phyloP scores from a whole-genome alignment of 2,888 invertebrate species.

The Lysandra bellargus region DNA sequence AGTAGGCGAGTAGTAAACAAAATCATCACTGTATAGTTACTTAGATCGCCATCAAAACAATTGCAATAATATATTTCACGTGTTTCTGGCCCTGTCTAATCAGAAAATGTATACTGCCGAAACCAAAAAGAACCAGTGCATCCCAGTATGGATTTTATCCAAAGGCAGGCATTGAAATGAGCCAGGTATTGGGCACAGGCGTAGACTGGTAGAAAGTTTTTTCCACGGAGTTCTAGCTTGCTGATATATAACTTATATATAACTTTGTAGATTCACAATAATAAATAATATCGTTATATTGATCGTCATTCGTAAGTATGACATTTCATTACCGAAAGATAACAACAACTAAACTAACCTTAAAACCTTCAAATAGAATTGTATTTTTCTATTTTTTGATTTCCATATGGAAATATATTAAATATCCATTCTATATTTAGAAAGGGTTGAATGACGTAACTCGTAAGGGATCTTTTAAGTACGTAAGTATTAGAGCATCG shows the following conservation, averaged over 20 bases:
- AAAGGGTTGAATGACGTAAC: neutral
- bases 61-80: neutral
- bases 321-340: too few species aligned
- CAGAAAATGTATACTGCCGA: neutral
- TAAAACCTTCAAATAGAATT: neutral
- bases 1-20: too few species aligned
- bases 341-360: neutral
- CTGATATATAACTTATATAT: neutral
- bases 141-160: conserved; percentile 34
- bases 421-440: neutral
- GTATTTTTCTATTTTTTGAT: neutral
- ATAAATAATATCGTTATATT: too few species aligned
- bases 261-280: neutral
- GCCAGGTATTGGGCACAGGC: neutral
- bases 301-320: too few species aligned
- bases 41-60: neutral
- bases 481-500: neutral
- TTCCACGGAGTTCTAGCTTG: neutral
- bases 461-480: neutral
- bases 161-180: conserved; percentile 31
- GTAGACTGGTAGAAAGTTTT: neutral
- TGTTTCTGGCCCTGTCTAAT: neutral
- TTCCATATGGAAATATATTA: neutral
- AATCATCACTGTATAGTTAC: neutral
- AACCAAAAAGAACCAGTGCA: neutral